phyloP scores from a whole-genome alignment of 2,113 vertebrate species.

The Phrynosoma platyrhinos region DNA sequence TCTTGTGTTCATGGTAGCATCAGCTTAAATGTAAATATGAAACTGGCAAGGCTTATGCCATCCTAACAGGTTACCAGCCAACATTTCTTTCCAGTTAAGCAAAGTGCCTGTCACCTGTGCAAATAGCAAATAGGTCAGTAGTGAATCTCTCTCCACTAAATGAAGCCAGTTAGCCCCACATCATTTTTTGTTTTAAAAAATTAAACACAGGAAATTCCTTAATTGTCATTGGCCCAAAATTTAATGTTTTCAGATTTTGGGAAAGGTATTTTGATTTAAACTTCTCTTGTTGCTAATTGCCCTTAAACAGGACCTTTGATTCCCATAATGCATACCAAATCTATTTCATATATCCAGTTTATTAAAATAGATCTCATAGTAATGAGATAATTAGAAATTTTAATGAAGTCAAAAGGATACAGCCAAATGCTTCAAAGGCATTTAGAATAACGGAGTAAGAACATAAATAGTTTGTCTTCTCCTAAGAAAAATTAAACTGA shows the following conservation, averaged over 20 bases:
- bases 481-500: neutral
- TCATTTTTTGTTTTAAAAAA: neutral
- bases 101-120: neutral
- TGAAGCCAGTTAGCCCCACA: neutral
- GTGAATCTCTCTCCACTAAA: neutral
- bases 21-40: too few species aligned
- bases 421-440: neutral
- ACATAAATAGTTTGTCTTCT: neutral
- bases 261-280: conserved; percentile 8
- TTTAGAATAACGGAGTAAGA: neutral
- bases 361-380: conserved; percentile 21
- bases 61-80: too few species aligned
- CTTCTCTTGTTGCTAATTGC: neutral
- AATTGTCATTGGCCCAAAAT: neutral
- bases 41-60: too few species aligned
- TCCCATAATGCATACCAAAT: conserved; percentile 3
- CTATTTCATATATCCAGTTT: conserved; percentile 11
- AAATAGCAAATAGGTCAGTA: neutral
- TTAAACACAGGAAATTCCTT: neutral
- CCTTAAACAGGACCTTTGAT: conserved; percentile 11
- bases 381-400: conserved; percentile 16
- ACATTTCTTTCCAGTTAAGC: neutral
- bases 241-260: neutral
- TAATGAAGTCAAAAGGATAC: neutral
- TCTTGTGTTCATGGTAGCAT: too few species aligned